Evolutionary conservation across 2,888 invertebrate genomes (phyloP).

Genomic region (Melolontha melolontha): DNA sequence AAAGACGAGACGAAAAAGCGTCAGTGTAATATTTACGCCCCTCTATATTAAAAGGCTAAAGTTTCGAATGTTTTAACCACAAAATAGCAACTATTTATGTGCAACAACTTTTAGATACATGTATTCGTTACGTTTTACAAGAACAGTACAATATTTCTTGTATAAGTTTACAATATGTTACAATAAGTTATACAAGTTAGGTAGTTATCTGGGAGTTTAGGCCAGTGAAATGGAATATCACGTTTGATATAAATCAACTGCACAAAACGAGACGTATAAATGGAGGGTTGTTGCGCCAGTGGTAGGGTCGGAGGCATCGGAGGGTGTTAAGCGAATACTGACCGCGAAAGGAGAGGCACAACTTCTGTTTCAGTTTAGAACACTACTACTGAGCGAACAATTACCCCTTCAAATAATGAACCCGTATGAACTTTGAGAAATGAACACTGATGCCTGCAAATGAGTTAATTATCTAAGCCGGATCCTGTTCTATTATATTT

Average conservation of each 20-base stretch:
- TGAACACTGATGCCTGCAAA: slow-evolving; percentile 63
- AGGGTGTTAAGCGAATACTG: slow-evolving; percentile 45
- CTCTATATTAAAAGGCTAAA: too few relatives aligned
- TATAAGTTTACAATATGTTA: too few relatives aligned
- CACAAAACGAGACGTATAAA: slow-evolving; percentile 23
- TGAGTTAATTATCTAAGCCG: slow-evolving; percentile 65
- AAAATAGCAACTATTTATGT: too few relatives aligned
- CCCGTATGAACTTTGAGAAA: slow-evolving; percentile 66
- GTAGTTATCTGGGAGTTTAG: too few relatives aligned
- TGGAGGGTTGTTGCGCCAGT: slow-evolving; percentile 23
- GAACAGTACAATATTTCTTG: too few relatives aligned
- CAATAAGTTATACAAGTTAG: too few relatives aligned
- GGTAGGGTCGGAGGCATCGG: slow-evolving; percentile 27
- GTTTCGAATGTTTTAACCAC: too few relatives aligned
- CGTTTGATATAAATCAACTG: slow-evolving; percentile 25
- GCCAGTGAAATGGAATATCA: slow-evolving; percentile 13
- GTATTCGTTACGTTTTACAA: too few relatives aligned
- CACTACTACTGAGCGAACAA: slow-evolving; percentile 50
- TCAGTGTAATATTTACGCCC: too few relatives aligned
- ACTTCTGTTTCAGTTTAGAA: slow-evolving; percentile 44
- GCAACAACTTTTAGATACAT: too few relatives aligned
- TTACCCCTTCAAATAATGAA: slow-evolving; percentile 62
- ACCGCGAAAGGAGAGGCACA: slow-evolving; percentile 44
- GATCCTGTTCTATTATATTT: slow-evolving; percentile 60
- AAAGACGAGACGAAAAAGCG: too few relatives aligned